These are phyloP conservation scores for Acrobasis repandana DNA, from an alignment of 2,888 invertebrate genomes.

Conservation along the genomic window DNA sequence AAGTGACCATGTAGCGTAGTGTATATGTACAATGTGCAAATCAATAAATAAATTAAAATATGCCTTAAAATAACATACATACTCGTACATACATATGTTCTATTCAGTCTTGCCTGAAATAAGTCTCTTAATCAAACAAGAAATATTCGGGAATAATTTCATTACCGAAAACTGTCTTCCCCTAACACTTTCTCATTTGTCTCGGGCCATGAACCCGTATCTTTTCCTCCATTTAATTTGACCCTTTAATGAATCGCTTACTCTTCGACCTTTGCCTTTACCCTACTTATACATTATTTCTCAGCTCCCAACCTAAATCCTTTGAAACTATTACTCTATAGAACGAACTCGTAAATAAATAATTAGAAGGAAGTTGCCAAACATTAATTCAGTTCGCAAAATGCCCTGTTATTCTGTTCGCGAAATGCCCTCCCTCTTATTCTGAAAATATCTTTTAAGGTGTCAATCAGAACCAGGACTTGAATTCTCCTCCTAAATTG, in stretches of 20 bases:
- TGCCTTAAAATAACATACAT: too few species aligned
- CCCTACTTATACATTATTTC: background rate
- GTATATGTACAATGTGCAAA: too few species aligned
- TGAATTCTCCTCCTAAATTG: too few species aligned
- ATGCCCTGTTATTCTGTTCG: too few species aligned
- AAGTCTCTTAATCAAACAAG: background rate
- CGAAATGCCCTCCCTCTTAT: too few species aligned
- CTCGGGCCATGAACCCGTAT: conserved; percentile 3
- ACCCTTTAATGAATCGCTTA: conserved; percentile 14
- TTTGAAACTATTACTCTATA: conserved; percentile 2
- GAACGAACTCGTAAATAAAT: conserved; percentile 4
- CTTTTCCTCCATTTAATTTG: conserved; percentile 17
- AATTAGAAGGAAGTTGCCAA: background rate
- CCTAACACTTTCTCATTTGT: background rate
- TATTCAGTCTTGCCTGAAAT: too few species aligned
- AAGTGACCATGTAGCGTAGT: too few species aligned
- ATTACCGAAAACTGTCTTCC: background rate
- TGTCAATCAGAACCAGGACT: too few species aligned
- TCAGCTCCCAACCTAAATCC: background rate
- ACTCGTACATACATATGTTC: too few species aligned
- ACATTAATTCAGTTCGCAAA: background rate
- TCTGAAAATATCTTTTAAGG: too few species aligned
- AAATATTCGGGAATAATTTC: background rate
- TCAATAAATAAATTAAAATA: too few species aligned
- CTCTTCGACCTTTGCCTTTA: conserved; percentile 14